These are phyloP conservation scores for Drosophila orena DNA, from an alignment of 1,140 invertebrate species.

Conservation along the genomic window DNA sequence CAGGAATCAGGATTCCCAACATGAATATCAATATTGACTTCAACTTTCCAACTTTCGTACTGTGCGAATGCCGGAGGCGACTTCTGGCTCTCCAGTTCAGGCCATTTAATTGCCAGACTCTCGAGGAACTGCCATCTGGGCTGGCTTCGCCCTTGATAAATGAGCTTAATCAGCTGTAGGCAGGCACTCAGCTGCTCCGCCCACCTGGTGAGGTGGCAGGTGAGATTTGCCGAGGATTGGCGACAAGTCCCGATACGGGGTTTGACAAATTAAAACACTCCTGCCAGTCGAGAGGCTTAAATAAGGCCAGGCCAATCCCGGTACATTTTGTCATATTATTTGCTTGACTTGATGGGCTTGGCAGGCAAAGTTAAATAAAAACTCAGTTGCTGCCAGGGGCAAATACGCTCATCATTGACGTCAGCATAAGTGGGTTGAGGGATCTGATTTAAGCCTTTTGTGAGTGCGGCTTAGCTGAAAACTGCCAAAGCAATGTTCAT, in stretches of 20 bases:
- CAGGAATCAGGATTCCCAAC: slow-evolving; percentile 52
- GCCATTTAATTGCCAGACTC: slow-evolving; percentile 29
- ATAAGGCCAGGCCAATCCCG: background rate
- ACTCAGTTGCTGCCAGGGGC: slow-evolving; percentile 13
- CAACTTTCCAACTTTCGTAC: slow-evolving; percentile 16
- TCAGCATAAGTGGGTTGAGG: background rate
- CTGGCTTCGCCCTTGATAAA: slow-evolving; percentile 51
- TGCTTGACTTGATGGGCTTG: slow-evolving; percentile 12
- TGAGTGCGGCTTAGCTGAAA: background rate
- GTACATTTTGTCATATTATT: slow-evolving; percentile 11
- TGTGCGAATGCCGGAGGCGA: slow-evolving; percentile 15
- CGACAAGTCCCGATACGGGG: background rate
- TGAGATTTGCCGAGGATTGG: slow-evolving; percentile 12
- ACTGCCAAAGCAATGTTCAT: background rate
- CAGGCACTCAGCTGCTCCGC: slow-evolving; percentile 31
- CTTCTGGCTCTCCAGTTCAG: slow-evolving; percentile 8
- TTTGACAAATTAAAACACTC: slow-evolving; percentile 42
- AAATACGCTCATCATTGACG: slow-evolving; percentile 17
- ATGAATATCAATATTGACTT: slow-evolving; percentile 65
- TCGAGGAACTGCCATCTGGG: background rate
- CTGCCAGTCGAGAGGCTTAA: slow-evolving; percentile 2
- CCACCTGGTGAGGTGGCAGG: slow-evolving; percentile 22
- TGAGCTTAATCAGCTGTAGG: slow-evolving; percentile 69
- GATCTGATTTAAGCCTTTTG: background rate
- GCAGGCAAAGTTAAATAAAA: slow-evolving; percentile 25